phyloP scores from a whole-genome alignment of 2,797 vertebrate genomes.

The Sebastes trivittatus region DNA sequence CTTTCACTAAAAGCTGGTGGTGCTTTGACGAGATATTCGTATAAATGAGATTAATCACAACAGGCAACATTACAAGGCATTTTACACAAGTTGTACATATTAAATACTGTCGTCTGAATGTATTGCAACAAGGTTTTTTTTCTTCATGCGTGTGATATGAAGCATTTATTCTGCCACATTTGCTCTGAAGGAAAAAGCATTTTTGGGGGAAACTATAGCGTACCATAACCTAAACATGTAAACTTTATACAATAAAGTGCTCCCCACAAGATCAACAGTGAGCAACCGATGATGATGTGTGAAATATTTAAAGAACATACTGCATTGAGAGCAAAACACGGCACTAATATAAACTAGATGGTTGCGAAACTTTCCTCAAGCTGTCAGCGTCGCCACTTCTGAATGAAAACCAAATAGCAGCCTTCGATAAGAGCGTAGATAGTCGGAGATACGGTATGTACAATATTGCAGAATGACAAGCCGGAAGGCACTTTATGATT shows the following conservation, averaged over 20 bases:
- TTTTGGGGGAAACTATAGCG: constrained; percentile 42
- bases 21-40: constrained; percentile 50
- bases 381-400: constrained; percentile 40
- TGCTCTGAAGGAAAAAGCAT: constrained; percentile 33
- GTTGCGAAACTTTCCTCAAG: constrained; percentile 51
- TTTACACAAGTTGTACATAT: constrained; percentile 68
- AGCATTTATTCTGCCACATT: constrained; percentile 45
- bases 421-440: constrained; percentile 23
- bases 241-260: constrained; percentile 79
- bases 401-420: constrained; percentile 46
- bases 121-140: constrained; percentile 47
- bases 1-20: constrained; percentile 55
- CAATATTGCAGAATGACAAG: constrained; percentile 71
- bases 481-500: constrained; percentile 81
- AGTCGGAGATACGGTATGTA: constrained; percentile 44
- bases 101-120: constrained; percentile 67
- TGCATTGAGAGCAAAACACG: constrained; percentile 57
- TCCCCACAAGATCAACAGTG: constrained; percentile 66
- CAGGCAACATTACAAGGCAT: constrained; percentile 64
- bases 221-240: constrained; percentile 68
- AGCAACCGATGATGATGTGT: constrained; percentile 46
- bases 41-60: constrained; percentile 59
- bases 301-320: constrained; percentile 48
- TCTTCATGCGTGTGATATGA: constrained; percentile 62
- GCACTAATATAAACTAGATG: constrained; percentile 49